Evolutionary conservation across 2,797 vertebrate genomes (phyloP), one percentile per base, ranked within the genome.

Genomic region (Hyperoplus immaculatus): DNA sequence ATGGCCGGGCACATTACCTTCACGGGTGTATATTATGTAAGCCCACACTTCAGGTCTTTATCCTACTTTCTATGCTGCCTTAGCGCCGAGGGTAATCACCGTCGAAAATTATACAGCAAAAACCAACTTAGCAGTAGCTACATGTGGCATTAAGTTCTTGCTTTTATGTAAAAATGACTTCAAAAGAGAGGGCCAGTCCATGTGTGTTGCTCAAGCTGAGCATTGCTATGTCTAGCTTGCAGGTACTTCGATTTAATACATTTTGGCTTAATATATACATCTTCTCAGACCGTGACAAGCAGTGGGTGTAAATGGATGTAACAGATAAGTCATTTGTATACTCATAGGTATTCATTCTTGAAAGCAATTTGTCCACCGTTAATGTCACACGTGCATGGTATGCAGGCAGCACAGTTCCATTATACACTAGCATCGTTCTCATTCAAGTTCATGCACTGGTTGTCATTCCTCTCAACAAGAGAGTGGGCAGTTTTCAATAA

Each of bases 11-110:
- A 67, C 69, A 77, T 78, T 73, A 82, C 46, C 75, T 66, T 69
- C 75, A 73, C 8, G 1, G 55, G 21, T 61, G 69, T 53, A 56
- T 68, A 29, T 85, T 87, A 87, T 46, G 76, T 75, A 88, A 91
- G 41, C 50, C 46, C 10, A 5, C 21, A 57, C 43, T 69, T 49
- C 49, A 57, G 75, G 36, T 64, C 76, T 75, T 62, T 69, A 73
- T 81, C 80, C 65, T 72, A 42, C 62, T 16, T 14, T 72, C 66
- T 53, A 2, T 46, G 72, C 57, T 67, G 53, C 51, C 58, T 59
- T 51, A 75, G 8, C 8, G 18, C 14, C 3, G 4, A 64, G 46
- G 64, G 73, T 63, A 46, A 85, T 77, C 60, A 58, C 71, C 16
- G 56, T 12, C 59, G 68, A 68, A 61, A 46, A 75, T 65, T 66